Evolutionary conservation across 2,797 vertebrate genomes (phyloP).

Genomic region (Takifugu ocellatus): DNA sequence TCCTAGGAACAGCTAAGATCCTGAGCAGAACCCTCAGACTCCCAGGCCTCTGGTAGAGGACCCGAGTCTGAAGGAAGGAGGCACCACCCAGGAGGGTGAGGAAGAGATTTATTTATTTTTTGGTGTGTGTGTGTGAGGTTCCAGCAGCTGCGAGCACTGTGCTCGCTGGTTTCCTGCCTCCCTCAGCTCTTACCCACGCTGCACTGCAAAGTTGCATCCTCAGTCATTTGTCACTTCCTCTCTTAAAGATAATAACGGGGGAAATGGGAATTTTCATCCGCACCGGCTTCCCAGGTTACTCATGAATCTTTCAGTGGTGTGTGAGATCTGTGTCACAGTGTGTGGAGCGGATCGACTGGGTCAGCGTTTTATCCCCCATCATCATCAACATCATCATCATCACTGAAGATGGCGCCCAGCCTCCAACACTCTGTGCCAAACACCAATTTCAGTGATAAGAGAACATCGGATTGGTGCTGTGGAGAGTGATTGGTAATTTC

Average conservation of each 20-base stretch:
- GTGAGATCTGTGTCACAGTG: constrained; percentile 12
- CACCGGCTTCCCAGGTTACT: constrained; percentile 27
- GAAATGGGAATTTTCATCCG: constrained; percentile 17
- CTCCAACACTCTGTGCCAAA: constrained; percentile 13
- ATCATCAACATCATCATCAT: neutral
- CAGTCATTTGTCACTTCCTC: constrained; percentile 34
- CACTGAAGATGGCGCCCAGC: neutral
- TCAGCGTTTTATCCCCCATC: constrained; percentile 31
- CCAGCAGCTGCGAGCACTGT: constrained; percentile 11
- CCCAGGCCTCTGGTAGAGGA: too few species aligned
- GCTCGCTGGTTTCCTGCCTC: constrained; percentile 5
- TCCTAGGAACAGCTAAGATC: too few species aligned
- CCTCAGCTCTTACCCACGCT: constrained; percentile 1
- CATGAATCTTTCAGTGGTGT: constrained; percentile 45
- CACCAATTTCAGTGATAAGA: constrained; percentile 4
- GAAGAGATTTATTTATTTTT: too few species aligned
- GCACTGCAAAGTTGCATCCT: constrained; percentile 17
- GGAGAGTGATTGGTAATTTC: constrained; percentile 6
- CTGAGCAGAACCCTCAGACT: too few species aligned
- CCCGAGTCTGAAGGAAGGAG: too few species aligned
- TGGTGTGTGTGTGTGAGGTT: too few species aligned
- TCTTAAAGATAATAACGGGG: constrained; percentile 46
- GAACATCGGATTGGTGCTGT: constrained; percentile 14
- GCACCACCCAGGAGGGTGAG: too few species aligned
- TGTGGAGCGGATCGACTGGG: constrained; percentile 20